phyloP scores from a whole-genome alignment of 1,140 invertebrate genomes.

The Leptinotarsa texana region DNA sequence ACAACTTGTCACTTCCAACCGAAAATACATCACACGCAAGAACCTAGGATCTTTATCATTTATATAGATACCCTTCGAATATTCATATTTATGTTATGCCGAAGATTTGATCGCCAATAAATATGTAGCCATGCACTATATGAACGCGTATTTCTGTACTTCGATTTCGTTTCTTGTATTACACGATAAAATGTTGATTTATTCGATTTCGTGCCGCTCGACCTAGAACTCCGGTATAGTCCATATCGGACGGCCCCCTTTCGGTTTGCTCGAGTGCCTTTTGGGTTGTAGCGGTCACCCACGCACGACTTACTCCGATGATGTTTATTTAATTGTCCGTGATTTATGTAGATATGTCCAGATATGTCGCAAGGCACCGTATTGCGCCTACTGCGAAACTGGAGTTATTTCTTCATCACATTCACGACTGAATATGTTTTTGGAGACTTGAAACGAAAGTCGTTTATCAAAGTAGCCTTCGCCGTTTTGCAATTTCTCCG shows the following conservation, averaged over 20 bases:
- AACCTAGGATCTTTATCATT: too few relatives aligned
- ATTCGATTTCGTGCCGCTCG: neutral
- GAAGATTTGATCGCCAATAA: too few relatives aligned
- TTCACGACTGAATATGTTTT: too few relatives aligned
- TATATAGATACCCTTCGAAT: too few relatives aligned
- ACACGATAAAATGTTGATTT: conserved; percentile 5
- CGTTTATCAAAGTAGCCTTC: too few relatives aligned
- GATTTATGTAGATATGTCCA: neutral
- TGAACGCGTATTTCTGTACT: neutral
- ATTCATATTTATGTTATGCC: too few relatives aligned
- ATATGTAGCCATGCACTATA: neutral
- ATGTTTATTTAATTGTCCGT: neutral
- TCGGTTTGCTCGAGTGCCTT: neutral
- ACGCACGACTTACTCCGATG: conserved; percentile 2
- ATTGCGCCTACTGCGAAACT: neutral
- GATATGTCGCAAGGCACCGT: neutral
- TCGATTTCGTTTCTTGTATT: neutral
- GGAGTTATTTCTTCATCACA: neutral
- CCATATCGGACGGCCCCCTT: neutral
- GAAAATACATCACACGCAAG: too few relatives aligned
- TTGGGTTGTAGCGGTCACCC: neutral
- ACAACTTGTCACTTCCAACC: too few relatives aligned
- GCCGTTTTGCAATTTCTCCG: too few relatives aligned
- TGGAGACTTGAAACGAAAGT: too few relatives aligned
- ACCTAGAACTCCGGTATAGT: neutral